Base-by-base conservation (phyloP, 2,888 invertebrate species). In the Chrysolina haemoptera region DNA sequence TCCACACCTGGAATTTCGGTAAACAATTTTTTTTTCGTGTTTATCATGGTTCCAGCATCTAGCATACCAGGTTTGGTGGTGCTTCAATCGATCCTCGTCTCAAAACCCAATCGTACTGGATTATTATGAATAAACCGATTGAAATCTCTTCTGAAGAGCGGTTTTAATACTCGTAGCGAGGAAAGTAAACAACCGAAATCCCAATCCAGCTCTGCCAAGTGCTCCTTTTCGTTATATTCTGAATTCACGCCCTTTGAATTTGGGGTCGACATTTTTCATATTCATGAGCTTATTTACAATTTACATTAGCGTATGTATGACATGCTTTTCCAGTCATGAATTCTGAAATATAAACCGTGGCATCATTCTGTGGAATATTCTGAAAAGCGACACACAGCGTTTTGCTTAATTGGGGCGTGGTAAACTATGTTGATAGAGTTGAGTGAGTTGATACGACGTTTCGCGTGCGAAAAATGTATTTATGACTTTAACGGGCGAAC, bases 261-360 rank as follows among this genome's bases (percentile, higher is more conserved):
- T 55, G 62, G 48, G 65, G 63, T 43, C 22, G 64, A 22, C 70
- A 70, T 70, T 68, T 74, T 74, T 74, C 67, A 74, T 74, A 74
- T 74, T 74, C 70, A 74, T 74, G 70, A 70, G 70, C 70, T 50
- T 74, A 74, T 74, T 74, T 74, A 74, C 67, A 74, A 74, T 74
- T 74, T 68, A 70, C 64, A 74, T 74, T 74, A 74, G 55, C 68
- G 55, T 70, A 74, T 74, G 74, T 74, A 74, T 74, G 74, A 74
- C 70, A 70, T 64, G 67, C 70, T 74, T 70, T 70, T 71, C 67
- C 70, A 64, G 73, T 74, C 70, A 70, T 70, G 70, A 68, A 74
- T 74, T 63, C 68, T 40, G 64, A 50, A 66, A 70, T 74, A 67
- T 35, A 66, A 59, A 66, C 22, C 43, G 67, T 43, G 22, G 11